phyloP scores from a whole-genome alignment of 2,797 vertebrate species.

The Chaetophractus vellerosus region DNA sequence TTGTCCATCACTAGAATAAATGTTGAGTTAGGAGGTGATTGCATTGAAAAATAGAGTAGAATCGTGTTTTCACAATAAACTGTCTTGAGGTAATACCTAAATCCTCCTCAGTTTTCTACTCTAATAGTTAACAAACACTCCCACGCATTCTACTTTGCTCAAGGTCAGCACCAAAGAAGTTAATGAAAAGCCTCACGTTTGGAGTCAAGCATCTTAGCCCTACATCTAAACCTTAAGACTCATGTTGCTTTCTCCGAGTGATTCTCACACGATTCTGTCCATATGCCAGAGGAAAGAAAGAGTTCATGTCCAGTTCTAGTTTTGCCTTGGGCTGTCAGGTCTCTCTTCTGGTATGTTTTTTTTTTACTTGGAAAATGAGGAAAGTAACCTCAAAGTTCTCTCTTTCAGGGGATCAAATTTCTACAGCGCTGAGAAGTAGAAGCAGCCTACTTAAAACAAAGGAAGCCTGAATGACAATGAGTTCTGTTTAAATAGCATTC shows the following conservation, averaged over 20 bases:
- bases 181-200: background rate
- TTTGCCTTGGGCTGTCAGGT: background rate
- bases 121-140: background rate
- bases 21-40: background rate
- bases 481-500: background rate
- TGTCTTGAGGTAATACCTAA: conserved; percentile 12
- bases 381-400: background rate
- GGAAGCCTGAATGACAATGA: background rate
- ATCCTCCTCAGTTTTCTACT: background rate
- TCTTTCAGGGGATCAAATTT: background rate
- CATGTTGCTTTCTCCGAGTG: background rate
- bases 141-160: background rate
- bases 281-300: background rate
- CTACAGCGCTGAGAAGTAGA: background rate
- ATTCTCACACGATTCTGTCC: background rate
- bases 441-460: background rate
- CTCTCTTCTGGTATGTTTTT: background rate
- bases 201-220: background rate
- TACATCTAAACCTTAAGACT: background rate
- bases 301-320: background rate
- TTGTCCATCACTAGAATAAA: conserved; percentile 33
- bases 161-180: conserved; percentile 50
- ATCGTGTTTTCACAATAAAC: background rate
- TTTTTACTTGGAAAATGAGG: conserved; percentile 62
- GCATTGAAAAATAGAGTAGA: background rate